Conservation (phyloP, 2,888 invertebrate genomes). For the Thecocarcelia acutangulata region DNA sequence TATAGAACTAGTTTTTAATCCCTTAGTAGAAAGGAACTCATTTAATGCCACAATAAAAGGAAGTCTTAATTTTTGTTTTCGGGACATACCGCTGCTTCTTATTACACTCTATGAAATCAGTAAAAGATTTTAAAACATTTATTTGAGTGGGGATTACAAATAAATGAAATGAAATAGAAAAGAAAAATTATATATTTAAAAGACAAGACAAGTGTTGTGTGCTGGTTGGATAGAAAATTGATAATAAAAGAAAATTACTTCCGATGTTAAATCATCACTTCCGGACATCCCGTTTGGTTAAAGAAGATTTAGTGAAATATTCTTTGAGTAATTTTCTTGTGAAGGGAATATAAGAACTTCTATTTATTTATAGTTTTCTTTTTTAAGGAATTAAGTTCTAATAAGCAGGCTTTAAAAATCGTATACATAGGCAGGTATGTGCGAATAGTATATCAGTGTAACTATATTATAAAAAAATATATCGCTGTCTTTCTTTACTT, state of each 20-base stretch:
- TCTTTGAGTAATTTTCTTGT: not conserved
- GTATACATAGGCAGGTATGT: no score
- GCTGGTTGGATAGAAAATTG: not conserved
- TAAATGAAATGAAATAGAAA: conserved; percentile 3
- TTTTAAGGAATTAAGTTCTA: no score
- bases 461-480: no score
- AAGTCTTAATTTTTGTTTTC: conserved; percentile 38
- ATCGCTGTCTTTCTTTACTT: no score
- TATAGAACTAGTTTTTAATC: conserved; percentile 2
- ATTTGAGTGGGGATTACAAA: conserved; percentile 25
- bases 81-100: conserved; percentile 47
- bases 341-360: not conserved
- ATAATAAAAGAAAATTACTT: conserved; percentile 19
- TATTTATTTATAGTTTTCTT: not conserved
- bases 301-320: not conserved
- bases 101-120: conserved; percentile 13
- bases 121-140: conserved; percentile 28
- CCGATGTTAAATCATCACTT: conserved; percentile 29
- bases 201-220: no score
- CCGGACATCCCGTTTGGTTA: conserved; percentile 48
- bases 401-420: no score
- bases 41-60: conserved; percentile 31
- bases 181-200: not conserved
- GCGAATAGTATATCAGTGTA: no score
- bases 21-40: conserved; percentile 13